Conservation (phyloP, 2,797 vertebrate species). For the Myotis pilosus region DNA sequence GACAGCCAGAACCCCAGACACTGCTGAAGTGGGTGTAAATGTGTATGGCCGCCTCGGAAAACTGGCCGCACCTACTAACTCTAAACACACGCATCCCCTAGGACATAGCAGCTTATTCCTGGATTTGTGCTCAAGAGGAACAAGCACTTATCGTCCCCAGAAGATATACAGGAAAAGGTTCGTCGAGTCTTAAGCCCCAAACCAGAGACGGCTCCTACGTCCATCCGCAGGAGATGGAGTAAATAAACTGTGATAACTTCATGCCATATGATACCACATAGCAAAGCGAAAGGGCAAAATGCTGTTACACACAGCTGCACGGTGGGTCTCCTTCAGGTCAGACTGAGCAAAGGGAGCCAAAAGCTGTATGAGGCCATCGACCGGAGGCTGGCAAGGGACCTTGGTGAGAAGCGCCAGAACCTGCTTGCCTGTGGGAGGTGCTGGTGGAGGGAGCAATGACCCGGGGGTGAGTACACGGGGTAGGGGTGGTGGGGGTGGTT, state of each 20-base stretch:
- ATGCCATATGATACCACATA: rapidly evolving
- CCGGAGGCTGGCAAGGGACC: neutral
- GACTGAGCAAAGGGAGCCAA: neutral
- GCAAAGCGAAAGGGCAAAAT: neutral
- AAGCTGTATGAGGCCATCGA: neutral
- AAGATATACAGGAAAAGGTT: neutral
- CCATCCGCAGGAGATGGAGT: rapidly evolving
- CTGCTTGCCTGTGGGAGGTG: neutral
- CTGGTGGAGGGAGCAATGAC: neutral
- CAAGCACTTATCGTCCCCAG: neutral
- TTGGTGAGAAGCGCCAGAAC: neutral
- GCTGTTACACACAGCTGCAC: rapidly evolving
- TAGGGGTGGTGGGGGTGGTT: no score
- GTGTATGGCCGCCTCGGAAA: rapidly evolving
- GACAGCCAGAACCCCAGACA: neutral
- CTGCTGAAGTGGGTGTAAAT: rapidly evolving
- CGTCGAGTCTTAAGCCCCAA: neutral
- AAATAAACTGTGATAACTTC: neutral
- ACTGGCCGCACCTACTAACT: neutral
- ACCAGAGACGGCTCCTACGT: neutral
- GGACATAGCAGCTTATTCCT: neutral
- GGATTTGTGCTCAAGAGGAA: neutral
- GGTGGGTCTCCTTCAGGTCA: neutral
- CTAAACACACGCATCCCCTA: rapidly evolving
- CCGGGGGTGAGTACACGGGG: neutral